These are phyloP conservation scores for Hippocampus barbouri DNA, from an alignment of 2,113 vertebrate species.

Conservation along the genomic window DNA sequence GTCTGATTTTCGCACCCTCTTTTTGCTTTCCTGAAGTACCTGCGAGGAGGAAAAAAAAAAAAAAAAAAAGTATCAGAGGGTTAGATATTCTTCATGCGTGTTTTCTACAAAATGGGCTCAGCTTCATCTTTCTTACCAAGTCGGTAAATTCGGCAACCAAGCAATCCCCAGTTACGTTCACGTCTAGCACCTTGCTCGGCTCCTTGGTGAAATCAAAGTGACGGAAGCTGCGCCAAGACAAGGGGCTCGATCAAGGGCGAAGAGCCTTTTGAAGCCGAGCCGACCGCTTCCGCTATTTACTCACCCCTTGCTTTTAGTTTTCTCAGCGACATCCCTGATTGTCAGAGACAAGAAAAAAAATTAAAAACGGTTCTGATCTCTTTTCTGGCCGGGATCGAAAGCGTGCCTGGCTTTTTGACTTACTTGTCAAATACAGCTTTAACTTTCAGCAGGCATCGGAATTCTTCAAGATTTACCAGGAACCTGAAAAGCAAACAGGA, in stretches of 20 bases:
- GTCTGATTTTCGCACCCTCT: conserved; percentile 71
- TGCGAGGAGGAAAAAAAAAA: conserved; percentile 31
- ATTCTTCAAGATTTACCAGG: conserved; percentile 82
- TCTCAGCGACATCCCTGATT: conserved; percentile 82
- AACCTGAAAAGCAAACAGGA: conserved; percentile 69
- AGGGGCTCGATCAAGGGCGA: background rate
- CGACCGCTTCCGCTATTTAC: conserved; percentile 18
- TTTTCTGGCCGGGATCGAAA: background rate
- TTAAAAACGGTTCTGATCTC: background rate
- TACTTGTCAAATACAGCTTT: conserved; percentile 92
- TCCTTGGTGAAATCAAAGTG: conserved; percentile 84
- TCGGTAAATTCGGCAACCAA: conserved; percentile 84
- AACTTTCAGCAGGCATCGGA: conserved; percentile 85
- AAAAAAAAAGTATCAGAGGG: no score
- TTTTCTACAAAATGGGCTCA: conserved; percentile 17
- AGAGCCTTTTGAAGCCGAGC: background rate
- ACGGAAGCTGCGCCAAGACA: conserved; percentile 69
- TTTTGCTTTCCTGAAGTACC: conserved; percentile 84
- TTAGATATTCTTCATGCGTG: background rate
- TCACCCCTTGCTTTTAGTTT: conserved; percentile 80
- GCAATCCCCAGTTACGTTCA: conserved; percentile 80
- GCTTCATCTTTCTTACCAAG: conserved; percentile 71
- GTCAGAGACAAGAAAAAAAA: background rate
- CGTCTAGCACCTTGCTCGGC: conserved; percentile 84
- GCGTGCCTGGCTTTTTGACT: conserved; percentile 37